Conservation (phyloP, 1,140 invertebrate genomes). For the Dinothrombium tinctorium region DNA sequence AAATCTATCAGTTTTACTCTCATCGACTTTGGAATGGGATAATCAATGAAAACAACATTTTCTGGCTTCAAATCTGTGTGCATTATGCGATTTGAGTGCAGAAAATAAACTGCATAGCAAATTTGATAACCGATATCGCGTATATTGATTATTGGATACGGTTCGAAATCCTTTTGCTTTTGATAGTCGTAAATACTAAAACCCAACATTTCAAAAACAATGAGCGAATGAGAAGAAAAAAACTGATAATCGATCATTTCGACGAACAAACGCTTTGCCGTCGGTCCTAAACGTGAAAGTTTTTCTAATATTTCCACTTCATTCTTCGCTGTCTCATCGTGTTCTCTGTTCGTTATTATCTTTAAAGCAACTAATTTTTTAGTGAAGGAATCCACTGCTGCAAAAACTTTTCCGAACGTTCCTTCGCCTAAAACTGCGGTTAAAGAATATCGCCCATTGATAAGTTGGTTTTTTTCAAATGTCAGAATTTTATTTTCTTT, state of each 20-base stretch:
- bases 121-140: conserved; percentile 93
- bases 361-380: too few relatives aligned
- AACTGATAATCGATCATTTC: conserved; percentile 99
- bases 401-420: conserved; percentile 98
- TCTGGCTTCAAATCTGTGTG: conserved; percentile 99
- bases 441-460: too few relatives aligned
- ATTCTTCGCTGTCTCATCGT: conserved; percentile 91
- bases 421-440: too few relatives aligned
- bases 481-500: too few relatives aligned
- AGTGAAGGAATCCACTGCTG: conserved; percentile 73
- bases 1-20: conserved; percentile 94
- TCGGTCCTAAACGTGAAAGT: conserved; percentile 76
- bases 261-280: conserved; percentile 69
- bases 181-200: conserved; percentile 98
- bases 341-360: conserved; percentile 99
- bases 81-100: conserved; percentile 91
- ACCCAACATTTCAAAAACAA: conserved; percentile 95
- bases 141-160: conserved; percentile 90
- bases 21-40: conserved; percentile 65
- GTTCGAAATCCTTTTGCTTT: conserved; percentile 97
- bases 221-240: conserved; percentile 96
- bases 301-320: conserved; percentile 99
- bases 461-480: too few relatives aligned
- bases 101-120: conserved; percentile 86
- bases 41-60: conserved; percentile 93